phyloP scores from a whole-genome alignment of 2,113 vertebrate genomes.

The Onychorhynchus coronatus region DNA sequence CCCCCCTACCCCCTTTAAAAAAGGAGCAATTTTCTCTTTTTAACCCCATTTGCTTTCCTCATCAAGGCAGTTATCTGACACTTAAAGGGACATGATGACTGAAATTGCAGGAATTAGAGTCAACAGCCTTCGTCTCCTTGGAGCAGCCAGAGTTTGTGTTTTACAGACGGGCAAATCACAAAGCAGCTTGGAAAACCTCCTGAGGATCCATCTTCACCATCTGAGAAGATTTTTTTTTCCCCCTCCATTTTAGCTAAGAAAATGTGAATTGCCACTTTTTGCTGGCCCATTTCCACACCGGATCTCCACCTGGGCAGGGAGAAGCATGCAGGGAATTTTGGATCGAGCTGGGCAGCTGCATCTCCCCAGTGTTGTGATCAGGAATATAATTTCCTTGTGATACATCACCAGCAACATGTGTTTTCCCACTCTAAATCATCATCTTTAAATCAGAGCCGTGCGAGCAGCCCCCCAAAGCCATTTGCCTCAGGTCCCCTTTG shows the following conservation, averaged over 20 bases:
- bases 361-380: accelerated
- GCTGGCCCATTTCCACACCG: accelerated
- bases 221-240: accelerated
- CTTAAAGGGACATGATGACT: constrained; percentile 41
- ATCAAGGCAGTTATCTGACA: constrained; percentile 58
- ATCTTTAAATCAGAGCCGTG: background rate
- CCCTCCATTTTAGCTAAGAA: background rate
- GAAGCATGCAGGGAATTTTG: background rate
- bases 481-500: background rate
- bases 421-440: background rate
- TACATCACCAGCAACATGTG: accelerated
- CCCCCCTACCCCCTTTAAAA: background rate
- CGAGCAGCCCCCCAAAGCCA: background rate
- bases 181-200: background rate
- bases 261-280: background rate
- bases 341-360: background rate
- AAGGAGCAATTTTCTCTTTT: constrained; percentile 63
- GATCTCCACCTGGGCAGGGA: background rate
- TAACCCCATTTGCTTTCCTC: constrained; percentile 70
- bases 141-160: background rate
- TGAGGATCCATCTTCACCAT: background rate
- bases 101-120: constrained; percentile 63
- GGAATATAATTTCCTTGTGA: background rate
- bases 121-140: background rate
- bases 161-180: background rate